phyloP scores from a whole-genome alignment of 1,140 invertebrate species.

The Kradibia gibbosae region DNA sequence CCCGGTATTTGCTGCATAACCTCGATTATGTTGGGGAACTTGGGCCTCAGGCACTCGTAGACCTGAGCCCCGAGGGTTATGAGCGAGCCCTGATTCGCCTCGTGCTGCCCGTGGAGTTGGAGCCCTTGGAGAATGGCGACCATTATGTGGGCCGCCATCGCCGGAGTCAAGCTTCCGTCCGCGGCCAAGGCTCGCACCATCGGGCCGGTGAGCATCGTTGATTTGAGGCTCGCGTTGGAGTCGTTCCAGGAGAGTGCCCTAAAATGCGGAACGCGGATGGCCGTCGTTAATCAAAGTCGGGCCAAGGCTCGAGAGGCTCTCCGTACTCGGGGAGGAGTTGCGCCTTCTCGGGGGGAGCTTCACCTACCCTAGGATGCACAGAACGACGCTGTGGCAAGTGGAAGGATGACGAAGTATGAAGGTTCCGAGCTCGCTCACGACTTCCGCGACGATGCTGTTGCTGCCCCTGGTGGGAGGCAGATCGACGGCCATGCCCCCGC shows the following conservation, averaged over 20 bases:
- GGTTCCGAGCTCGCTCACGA: constrained; percentile 82
- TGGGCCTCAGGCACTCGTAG: constrained; percentile 85
- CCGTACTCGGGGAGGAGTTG: no score
- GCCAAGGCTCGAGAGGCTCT: no score
- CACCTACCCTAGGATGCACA: constrained; percentile 76
- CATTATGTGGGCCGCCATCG: constrained; percentile 81
- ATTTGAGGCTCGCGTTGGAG: constrained; percentile 83
- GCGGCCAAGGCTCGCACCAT: constrained; percentile 76
- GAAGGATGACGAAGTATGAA: constrained; percentile 77
- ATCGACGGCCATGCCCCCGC: constrained; percentile 76
- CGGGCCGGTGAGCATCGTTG: constrained; percentile 80
- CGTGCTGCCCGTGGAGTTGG: constrained; percentile 87
- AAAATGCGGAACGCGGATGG: no score
- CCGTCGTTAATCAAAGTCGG: no score
- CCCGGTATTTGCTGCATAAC: constrained; percentile 85
- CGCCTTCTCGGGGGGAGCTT: not conserved
- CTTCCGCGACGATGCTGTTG: constrained; percentile 76
- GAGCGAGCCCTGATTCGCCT: constrained; percentile 83
- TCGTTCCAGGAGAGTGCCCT: constrained; percentile 90
- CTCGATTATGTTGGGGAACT: constrained; percentile 79
- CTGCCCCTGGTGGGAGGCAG: constrained; percentile 73
- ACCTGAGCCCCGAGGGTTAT: constrained; percentile 82
- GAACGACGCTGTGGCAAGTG: constrained; percentile 78
- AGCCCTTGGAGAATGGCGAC: constrained; percentile 82
- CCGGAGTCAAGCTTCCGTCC: constrained; percentile 76